Evolutionary conservation across 2,888 invertebrate genomes (phyloP), one percentile per base, ranked within the genome.

Genomic region (Pandemis heparana): DNA sequence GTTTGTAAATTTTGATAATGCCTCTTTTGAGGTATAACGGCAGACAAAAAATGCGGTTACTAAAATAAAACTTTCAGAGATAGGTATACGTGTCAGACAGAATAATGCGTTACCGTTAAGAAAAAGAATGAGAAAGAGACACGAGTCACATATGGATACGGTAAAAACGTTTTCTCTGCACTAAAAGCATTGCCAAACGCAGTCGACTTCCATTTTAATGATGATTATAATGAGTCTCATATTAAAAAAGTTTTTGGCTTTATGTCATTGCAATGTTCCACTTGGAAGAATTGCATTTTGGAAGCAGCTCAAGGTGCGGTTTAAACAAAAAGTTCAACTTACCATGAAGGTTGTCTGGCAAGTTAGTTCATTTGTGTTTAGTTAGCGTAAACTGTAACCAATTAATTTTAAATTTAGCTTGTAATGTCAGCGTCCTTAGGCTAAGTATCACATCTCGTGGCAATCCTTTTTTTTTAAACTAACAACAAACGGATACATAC

Each of bases 281-380:
- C 71, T 71, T 38, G 41, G 63, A 53, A 48, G 61, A 66, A 18
- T 38, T 62, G 70, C 63, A 67, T 74, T 71, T 75, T 71, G 65
- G 75, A 82, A 80, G 77, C 70, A 74, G 77, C 72, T 72, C 81
- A 82, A 82, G 82, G 82, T 68, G 59, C 18, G 46, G 14, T 76
- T 76, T 66, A 61, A 70, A 78, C 77, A 82, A 79, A 75, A 70
- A 69, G 74, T 70, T 62, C 70, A 74, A 75, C 71, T 65, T 61
- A 75, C 80, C 80, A 78, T 79, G 83, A 83, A 84, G 83, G 82
- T 78, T 79, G 75, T 77, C 73, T 73, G 59, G 23, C 48, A 7
- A 14, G 23, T 68, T 63, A 32, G 68, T 32, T 73, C 56, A 63
- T 68, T 62, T 51, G 46, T 38, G 68, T 63, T 66, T 62, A 41